A percentile compares a stretch with the other conserved stretches of the same genome.
phyloP scores from a whole-genome alignment of 2,888 invertebrate genomes.

The Ichneumoninae sp. region DNA sequence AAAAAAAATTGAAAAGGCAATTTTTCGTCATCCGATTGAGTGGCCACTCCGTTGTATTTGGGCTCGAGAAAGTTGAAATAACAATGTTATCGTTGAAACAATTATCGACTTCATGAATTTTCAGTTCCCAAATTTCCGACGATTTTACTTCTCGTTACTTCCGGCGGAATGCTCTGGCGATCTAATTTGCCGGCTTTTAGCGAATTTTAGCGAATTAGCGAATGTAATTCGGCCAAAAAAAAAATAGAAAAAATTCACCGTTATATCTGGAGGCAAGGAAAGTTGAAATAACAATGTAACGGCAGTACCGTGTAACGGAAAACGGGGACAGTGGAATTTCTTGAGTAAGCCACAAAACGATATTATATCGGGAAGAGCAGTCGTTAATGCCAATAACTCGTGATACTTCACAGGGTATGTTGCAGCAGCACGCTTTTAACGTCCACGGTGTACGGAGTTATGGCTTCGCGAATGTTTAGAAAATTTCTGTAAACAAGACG shows the following conservation, averaged over 20 bases:
- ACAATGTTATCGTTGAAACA: conserved; percentile 76
- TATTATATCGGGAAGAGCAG: conserved; percentile 64
- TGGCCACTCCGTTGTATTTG: no score
- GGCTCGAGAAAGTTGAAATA: no score
- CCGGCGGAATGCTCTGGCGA: neutral
- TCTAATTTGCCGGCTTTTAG: conserved; percentile 43
- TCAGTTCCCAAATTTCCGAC: conserved; percentile 50
- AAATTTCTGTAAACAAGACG: conserved; percentile 82
- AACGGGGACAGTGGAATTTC: conserved; percentile 61
- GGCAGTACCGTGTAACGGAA: neutral
- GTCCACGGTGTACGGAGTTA: conserved; percentile 72
- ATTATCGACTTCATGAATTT: conserved; percentile 68
- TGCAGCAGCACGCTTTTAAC: conserved; percentile 48
- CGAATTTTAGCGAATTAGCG: no score
- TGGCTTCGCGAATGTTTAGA: conserved; percentile 81
- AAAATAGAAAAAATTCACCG: no score
- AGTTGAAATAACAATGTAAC: no score
- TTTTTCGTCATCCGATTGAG: no score
- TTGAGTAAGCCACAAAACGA: conserved; percentile 74
- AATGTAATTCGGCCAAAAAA: neutral
- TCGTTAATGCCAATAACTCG: conserved; percentile 67
- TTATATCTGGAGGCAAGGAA: no score
- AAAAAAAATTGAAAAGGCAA: no score
- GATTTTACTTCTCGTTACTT: conserved; percentile 39
- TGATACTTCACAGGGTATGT: conserved; percentile 66